phyloP scores from a whole-genome alignment of 2,797 vertebrate species.

The Cottoperca gobio region DNA sequence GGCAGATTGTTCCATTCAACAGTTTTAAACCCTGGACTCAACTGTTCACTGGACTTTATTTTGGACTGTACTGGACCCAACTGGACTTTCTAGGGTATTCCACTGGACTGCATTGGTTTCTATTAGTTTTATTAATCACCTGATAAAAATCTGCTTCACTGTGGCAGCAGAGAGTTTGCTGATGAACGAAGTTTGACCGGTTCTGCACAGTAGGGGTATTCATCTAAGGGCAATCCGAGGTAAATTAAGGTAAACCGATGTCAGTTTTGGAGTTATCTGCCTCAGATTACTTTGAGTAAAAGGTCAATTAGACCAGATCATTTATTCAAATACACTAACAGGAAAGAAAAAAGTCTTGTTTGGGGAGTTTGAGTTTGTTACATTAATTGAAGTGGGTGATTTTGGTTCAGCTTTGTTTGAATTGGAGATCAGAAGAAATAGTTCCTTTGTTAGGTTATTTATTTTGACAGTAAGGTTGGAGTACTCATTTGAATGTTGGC shows the following conservation, averaged over 20 bases:
- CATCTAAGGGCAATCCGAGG: neutral
- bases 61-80: constrained; percentile 51
- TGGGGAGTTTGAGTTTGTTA: neutral
- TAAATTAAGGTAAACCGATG: constrained; percentile 24
- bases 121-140: constrained; percentile 4
- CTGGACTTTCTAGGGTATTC: constrained; percentile 33
- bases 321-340: constrained; percentile 29
- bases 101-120: constrained; percentile 24
- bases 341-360: neutral
- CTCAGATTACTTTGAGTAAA: constrained; percentile 19
- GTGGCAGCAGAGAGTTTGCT: constrained; percentile 27
- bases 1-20: constrained; percentile 9
- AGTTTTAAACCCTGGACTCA: constrained; percentile 31
- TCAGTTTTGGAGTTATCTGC: constrained; percentile 6
- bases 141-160: constrained; percentile 12
- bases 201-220: constrained; percentile 30
- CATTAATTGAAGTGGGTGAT: neutral
- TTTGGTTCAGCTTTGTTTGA: neutral
- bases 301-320: constrained; percentile 3
- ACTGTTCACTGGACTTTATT: constrained; percentile 48
- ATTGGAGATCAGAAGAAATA: neutral
- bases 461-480: constrained; percentile 16
- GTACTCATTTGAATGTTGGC: constrained; percentile 62
- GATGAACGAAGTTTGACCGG: constrained; percentile 53
- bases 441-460: constrained; percentile 33